Evolutionary conservation across 2,888 invertebrate genomes (phyloP).

Genomic region (Noctua fimbriata): DNA sequence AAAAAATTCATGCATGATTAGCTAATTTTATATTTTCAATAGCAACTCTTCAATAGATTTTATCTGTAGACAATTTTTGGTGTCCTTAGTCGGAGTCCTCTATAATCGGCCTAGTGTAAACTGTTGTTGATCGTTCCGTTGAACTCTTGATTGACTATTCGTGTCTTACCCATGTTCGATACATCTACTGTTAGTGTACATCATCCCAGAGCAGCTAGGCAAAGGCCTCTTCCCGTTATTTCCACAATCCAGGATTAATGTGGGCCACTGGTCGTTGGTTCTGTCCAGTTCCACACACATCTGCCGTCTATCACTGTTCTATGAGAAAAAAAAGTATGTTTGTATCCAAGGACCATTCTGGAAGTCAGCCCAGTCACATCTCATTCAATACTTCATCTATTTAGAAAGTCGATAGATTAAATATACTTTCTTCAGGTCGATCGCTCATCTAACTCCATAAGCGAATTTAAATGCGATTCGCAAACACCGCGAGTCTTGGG

Average conservation of each 20-base stretch:
- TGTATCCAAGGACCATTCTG: neutral
- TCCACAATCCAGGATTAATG: neutral
- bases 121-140: too few relatives aligned
- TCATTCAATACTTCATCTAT: neutral
- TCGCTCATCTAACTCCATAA: conserved; percentile 17
- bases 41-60: neutral
- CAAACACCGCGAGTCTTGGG: conserved; percentile 9
- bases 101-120: neutral
- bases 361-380: neutral
- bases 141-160: neutral
- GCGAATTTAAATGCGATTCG: conserved; percentile 38
- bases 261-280: neutral
- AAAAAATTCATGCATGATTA: neutral
- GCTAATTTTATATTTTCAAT: neutral
- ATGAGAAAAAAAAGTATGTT: neutral
- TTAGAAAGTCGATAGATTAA: conserved; percentile 11
- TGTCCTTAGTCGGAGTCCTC: neutral
- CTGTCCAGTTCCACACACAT: neutral
- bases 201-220: neutral
- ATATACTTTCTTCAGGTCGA: neutral
- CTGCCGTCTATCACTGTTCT: neutral
- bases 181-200: neutral
- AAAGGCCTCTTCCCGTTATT: neutral
- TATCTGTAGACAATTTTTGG: neutral
- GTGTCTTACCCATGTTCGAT: too few relatives aligned